Percentiles rank a stretch among this genome's conserved stretches.
phyloP scores from a whole-genome alignment of 2,888 invertebrate genomes.

The Lycophotia porphyrea region DNA sequence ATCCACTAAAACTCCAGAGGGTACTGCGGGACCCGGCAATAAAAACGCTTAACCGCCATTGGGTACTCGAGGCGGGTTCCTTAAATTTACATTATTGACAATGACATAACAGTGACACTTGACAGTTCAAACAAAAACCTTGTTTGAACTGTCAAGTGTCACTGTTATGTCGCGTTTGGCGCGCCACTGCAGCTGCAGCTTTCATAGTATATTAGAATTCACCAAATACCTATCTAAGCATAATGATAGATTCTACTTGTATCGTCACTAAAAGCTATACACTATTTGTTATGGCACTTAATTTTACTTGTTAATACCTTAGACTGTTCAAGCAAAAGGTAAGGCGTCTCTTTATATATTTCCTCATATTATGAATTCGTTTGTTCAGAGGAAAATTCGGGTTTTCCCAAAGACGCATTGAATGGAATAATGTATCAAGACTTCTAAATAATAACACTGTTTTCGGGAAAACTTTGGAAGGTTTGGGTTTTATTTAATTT shows the following conservation, averaged over 20 bases:
- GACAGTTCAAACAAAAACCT: too few relatives aligned
- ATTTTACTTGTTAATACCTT: not conserved
- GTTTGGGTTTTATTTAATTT: not conserved
- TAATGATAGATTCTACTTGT: not conserved
- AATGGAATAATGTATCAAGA: not conserved
- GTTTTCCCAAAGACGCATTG: not conserved
- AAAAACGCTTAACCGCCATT: too few relatives aligned
- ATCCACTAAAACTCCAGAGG: too few relatives aligned
- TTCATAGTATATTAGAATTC: not conserved
- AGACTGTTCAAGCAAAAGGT: not conserved
- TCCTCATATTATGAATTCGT: not conserved
- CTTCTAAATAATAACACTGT: not conserved
- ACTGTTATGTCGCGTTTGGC: too few relatives aligned
- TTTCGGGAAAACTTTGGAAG: not conserved
- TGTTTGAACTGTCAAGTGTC: too few relatives aligned
- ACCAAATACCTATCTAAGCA: not conserved
- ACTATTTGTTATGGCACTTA: not conserved
- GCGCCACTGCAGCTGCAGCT: too few relatives aligned
- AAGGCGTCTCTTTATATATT: not conserved
- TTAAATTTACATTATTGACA: too few relatives aligned
- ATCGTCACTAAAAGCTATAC: not conserved
- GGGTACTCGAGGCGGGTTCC: too few relatives aligned
- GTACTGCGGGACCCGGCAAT: too few relatives aligned
- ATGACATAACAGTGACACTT: too few relatives aligned
- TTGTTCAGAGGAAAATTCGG: not conserved